Percentiles rank a stretch among this genome's conserved stretches.
Evolutionary conservation across 2,888 invertebrate species (phyloP).

Genomic region (Eupelmus urozonus): DNA sequence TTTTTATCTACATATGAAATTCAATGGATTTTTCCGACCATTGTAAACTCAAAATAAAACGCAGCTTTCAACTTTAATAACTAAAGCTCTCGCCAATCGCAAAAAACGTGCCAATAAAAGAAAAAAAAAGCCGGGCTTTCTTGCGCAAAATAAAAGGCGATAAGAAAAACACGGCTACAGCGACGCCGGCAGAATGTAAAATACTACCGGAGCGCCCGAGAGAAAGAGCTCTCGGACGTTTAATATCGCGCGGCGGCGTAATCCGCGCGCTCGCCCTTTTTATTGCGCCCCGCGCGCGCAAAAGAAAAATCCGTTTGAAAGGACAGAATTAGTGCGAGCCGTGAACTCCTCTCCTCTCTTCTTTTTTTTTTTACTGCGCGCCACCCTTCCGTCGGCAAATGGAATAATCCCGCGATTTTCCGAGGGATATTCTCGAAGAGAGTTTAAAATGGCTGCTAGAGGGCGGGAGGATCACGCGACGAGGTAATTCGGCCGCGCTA

Average conservation of each 20-base stretch:
- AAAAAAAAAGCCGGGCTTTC: not conserved
- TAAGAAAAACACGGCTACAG: conserved; percentile 31
- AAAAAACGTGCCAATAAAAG: conserved; percentile 28
- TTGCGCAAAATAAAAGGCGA: conserved; percentile 13
- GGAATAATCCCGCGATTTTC: conserved; percentile 61
- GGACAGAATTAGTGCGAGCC: conserved; percentile 55
- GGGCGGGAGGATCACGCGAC: conserved; percentile 51
- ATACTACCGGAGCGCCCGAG: conserved; percentile 23
- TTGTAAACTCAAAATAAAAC: not conserved
- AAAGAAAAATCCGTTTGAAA: conserved; percentile 55
- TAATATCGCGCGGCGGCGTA: conserved; percentile 51
- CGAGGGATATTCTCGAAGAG: conserved; percentile 45
- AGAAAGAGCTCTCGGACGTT: conserved; percentile 31
- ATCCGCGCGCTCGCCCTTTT: conserved; percentile 43
- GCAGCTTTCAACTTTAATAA: conserved; percentile 36
- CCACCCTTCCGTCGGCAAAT: conserved; percentile 48
- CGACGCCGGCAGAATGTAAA: conserved; percentile 45
- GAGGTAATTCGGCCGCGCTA: conserved; percentile 63
- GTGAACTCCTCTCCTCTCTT: conserved; percentile 25
- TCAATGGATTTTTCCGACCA: no score
- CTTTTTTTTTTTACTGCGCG: conserved; percentile 35
- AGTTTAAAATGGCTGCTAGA: not conserved
- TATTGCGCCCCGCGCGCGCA: conserved; percentile 15
- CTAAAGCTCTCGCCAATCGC: conserved; percentile 29
- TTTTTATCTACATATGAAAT: no score